A percentile compares a stretch with the other conserved stretches of the same genome.
Evolutionary conservation across 2,113 vertebrate species (phyloP).

Genomic region (Lichenostomus cassidix): DNA sequence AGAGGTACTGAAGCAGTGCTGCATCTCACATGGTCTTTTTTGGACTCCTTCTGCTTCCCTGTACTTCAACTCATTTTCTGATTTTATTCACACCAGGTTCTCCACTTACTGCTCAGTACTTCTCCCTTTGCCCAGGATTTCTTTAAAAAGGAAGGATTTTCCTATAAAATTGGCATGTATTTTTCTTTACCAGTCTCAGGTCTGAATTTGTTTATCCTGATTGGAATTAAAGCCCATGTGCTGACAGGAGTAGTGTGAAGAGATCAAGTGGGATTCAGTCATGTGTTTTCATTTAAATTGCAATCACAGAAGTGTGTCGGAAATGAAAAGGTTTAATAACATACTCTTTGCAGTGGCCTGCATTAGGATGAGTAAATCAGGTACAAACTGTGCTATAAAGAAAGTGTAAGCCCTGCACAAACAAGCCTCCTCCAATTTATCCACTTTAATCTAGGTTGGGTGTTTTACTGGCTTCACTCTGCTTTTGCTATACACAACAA

Average conservation of each 20-base stretch:
- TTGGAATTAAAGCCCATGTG: neutral
- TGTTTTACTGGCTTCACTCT: neutral
- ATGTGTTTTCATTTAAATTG: neutral
- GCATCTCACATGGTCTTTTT: neutral
- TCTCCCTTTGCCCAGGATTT: neutral
- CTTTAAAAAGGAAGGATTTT: neutral
- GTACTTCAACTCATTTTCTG: too few species aligned
- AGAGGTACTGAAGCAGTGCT: neutral
- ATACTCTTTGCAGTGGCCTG: conserved; percentile 7
- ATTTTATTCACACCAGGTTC: too few species aligned
- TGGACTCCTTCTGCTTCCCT: neutral
- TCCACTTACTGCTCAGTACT: too few species aligned
- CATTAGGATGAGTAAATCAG: neutral
- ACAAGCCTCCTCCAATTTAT: neutral
- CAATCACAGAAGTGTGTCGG: neutral
- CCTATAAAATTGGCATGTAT: neutral
- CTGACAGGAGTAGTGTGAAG: neutral
- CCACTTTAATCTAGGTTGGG: neutral
- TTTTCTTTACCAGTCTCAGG: neutral
- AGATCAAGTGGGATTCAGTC: neutral
- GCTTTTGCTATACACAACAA: neutral
- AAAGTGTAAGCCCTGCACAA: neutral
- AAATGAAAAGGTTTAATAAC: conserved; percentile 48
- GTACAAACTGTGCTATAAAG: neutral
- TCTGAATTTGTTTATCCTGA: conserved; percentile 6